Conservation (phyloP, 2,888 invertebrate species). For the Gymnocheta viridis region DNA sequence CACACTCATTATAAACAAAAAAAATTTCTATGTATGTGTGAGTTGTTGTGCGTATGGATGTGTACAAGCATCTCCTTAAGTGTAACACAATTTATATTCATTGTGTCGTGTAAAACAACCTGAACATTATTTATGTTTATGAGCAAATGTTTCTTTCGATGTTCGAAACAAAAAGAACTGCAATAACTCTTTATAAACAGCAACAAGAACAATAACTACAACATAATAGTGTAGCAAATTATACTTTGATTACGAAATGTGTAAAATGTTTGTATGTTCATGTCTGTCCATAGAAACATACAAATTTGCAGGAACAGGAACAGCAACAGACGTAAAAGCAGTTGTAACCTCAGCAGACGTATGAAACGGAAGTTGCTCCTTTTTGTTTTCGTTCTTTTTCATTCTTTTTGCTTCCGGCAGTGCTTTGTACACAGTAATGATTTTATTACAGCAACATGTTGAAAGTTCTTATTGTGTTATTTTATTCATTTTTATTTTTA, state of each 20-base stretch:
- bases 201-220: not conserved
- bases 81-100: conserved; percentile 67
- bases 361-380: conserved; percentile 31
- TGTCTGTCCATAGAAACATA: not conserved
- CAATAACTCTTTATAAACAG: conserved; percentile 27
- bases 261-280: conserved; percentile 4
- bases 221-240: conserved; percentile 39
- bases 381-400: not conserved
- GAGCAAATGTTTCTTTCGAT: conserved; percentile 3
- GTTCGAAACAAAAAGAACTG: conserved; percentile 14
- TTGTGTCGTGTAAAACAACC: conserved; percentile 50
- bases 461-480: conserved; percentile 58
- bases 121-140: conserved; percentile 30
- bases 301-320: not conserved
- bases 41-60: not conserved
- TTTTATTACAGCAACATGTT: conserved; percentile 70
- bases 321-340: conserved; percentile 15
- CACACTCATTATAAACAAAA: not conserved
- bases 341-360: conserved; percentile 36
- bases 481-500: not conserved
- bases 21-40: not conserved
- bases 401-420: conserved; percentile 24
- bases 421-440: conserved; percentile 64
- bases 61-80: conserved; percentile 6
- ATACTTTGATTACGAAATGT: conserved; percentile 30